phyloP scores from a whole-genome alignment of 1,140 invertebrate species.

The Polyergus mexicanus region DNA sequence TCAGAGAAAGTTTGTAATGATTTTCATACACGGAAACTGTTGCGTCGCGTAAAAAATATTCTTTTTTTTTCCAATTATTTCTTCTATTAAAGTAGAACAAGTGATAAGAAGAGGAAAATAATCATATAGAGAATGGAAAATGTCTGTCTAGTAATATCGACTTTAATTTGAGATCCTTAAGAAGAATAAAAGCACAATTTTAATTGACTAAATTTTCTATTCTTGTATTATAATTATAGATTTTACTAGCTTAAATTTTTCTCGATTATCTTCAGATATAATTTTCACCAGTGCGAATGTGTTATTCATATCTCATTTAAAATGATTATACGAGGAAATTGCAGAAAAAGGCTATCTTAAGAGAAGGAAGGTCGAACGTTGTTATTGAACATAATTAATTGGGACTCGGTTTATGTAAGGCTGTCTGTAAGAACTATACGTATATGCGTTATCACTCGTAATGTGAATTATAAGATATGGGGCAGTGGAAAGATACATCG shows the following conservation, averaged over 20 bases:
- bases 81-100: not conserved
- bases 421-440: not conserved
- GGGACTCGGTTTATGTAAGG: slow-evolving; percentile 2
- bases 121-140: not conserved
- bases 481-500: not conserved
- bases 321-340: slow-evolving; percentile 14
- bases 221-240: not conserved
- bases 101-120: not conserved
- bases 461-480: not conserved
- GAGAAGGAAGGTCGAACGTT: slow-evolving; percentile 5
- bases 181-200: not conserved
- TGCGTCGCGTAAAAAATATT: not conserved
- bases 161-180: not conserved
- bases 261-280: slow-evolving; percentile 9
- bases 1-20: slow-evolving; percentile 12
- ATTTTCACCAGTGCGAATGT: not conserved
- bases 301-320: not conserved
- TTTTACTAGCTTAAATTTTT: not conserved
- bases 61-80: too few species aligned
- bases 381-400: slow-evolving; percentile 20
- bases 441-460: slow-evolving; percentile 3
- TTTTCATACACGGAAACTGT: not conserved
- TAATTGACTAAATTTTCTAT: not conserved
- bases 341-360: not conserved
- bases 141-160: not conserved